phyloP scores from a whole-genome alignment of 2,888 invertebrate genomes.

The Watsonalla cultraria region DNA sequence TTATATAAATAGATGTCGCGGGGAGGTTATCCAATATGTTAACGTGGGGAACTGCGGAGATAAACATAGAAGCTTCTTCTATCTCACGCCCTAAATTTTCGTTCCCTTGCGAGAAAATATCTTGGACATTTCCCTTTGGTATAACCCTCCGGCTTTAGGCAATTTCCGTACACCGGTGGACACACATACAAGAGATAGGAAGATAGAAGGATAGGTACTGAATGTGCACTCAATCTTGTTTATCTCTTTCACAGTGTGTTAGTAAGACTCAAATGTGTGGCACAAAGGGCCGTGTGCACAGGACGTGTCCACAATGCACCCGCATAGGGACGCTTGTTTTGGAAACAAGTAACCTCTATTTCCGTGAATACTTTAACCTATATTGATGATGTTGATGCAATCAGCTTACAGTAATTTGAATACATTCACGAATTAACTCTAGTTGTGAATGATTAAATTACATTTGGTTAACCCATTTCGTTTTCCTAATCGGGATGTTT shows the following conservation, averaged over 20 bases:
- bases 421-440: slow-evolving; percentile 27
- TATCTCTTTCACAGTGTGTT: slow-evolving; percentile 40
- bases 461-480: slow-evolving; percentile 59
- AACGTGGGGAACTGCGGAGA: slow-evolving; percentile 34
- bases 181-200: slow-evolving; percentile 22
- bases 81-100: slow-evolving; percentile 54
- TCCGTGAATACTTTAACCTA: slow-evolving; percentile 26
- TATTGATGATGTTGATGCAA: slow-evolving; percentile 10
- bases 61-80: slow-evolving; percentile 29
- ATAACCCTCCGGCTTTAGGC: slow-evolving; percentile 36
- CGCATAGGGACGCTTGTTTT: slow-evolving; percentile 50
- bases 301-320: slow-evolving; percentile 55
- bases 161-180: slow-evolving; percentile 45
- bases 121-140: slow-evolving; percentile 34
- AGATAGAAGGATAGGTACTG: slow-evolving; percentile 34
- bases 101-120: slow-evolving; percentile 45
- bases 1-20: slow-evolving; percentile 13
- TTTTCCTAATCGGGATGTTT: slow-evolving; percentile 60
- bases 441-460: slow-evolving; percentile 37
- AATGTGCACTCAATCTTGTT: slow-evolving; percentile 50
- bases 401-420: slow-evolving; percentile 3
- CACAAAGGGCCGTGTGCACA: slow-evolving; percentile 36
- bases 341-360: slow-evolving; percentile 40
- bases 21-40: slow-evolving; percentile 30
- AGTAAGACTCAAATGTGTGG: slow-evolving; percentile 26